These are phyloP conservation scores for Ormyrus thymus DNA, from an alignment of 2,888 invertebrate species.

Conservation along the genomic window DNA sequence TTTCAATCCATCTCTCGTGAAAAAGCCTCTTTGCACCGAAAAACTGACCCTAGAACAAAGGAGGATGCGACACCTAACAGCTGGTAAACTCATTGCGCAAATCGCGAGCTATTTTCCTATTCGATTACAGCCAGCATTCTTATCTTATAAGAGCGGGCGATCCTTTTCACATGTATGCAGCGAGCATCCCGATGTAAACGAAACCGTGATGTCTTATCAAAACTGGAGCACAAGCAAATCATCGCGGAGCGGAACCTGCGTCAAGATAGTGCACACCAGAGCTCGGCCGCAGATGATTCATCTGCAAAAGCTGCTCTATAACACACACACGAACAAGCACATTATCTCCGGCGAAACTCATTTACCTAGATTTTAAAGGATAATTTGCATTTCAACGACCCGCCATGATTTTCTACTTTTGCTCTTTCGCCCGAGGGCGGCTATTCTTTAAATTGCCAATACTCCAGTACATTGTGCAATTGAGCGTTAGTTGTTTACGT, in stretches of 20 bases:
- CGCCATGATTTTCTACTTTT: neutral
- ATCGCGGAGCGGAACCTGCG: slow-evolving; percentile 45
- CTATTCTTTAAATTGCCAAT: no score
- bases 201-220: slow-evolving; percentile 48
- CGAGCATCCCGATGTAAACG: slow-evolving; percentile 26
- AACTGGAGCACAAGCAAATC: slow-evolving; percentile 51
- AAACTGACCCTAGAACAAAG: no score
- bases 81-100: neutral
- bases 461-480: no score
- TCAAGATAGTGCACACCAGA: slow-evolving; percentile 45
- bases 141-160: slow-evolving; percentile 35
- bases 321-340: neutral
- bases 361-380: slow-evolving; percentile 27
- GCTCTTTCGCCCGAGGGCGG: neutral
- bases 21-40: no score
- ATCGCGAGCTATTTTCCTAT: slow-evolving; percentile 12
- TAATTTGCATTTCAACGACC: slow-evolving; percentile 36
- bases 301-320: slow-evolving; percentile 26
- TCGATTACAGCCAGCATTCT: slow-evolving; percentile 8
- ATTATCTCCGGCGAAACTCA: slow-evolving; percentile 32
- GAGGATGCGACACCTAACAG: no score
- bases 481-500: no score
- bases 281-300: slow-evolving; percentile 44
- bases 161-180: slow-evolving; percentile 2
- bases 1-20: no score